Base-by-base conservation (phyloP, 2,797 vertebrate species). In the Brachyalestes nurse region DNA sequence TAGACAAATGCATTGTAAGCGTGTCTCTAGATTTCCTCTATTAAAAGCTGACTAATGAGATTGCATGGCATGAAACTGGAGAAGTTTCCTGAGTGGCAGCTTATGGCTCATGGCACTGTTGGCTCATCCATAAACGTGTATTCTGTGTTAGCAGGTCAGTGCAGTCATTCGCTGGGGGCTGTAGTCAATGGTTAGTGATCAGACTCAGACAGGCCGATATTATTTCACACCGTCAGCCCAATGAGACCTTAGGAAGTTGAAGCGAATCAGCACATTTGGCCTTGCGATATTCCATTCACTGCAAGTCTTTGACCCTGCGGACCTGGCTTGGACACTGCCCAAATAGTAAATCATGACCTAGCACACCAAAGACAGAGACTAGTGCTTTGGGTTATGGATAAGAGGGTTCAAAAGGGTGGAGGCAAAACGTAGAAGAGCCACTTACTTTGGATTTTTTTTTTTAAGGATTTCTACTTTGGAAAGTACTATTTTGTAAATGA, bases 61-160 rank as follows among this genome's bases (percentile, higher is more conserved):
- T 51, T n/a, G 14, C 55, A 76, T 82, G 77, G 75, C 77, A 57
- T 47, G 45, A 47, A 34, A 62, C 61, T 75, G 40, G 42, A 61
- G 72, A 72, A 77, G 65, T 76, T 78, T 86, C 83, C 85, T 79
- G 12, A 9, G 79, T 82, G 85, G 74, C 66, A 78, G 55, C 21
- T 78, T 58, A 78, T 2, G 25, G 61, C 13, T 23, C 62, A 55
- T 66, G 62, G 76, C 42, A 57, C 60, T 61, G 45, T 49, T 64
- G 69, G 57, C 45, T 64, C 42, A 8, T 40, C 53, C 49, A 2
- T 65, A 53, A 47, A 74, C 6, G 8, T 14, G 51, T 55, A 60
- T 82, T 72, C 13, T 75, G 38, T 72, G 47, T 76, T 72, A 78
- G 83, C 64, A 13, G 51, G 66, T 79, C 82, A 60, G 13, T 76